These are phyloP conservation scores for Leiothrix lutea DNA, from an alignment of 2,113 vertebrate species.

Conservation along the genomic window DNA sequence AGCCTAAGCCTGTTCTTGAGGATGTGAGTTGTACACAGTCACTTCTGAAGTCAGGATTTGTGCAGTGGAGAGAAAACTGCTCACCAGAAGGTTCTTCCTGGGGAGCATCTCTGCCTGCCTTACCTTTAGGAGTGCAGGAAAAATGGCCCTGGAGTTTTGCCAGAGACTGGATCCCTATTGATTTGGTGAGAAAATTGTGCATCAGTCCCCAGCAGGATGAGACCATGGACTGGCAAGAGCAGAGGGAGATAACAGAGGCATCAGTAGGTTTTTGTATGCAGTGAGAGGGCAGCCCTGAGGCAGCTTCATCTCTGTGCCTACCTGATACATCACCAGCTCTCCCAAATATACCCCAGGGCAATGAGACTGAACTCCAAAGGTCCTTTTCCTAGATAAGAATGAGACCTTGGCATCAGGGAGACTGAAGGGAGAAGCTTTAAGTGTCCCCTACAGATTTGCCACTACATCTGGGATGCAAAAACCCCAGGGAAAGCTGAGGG, in stretches of 20 bases:
- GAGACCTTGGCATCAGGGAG: background rate
- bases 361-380: background rate
- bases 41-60: background rate
- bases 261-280: background rate
- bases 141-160: background rate
- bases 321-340: background rate
- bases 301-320: background rate
- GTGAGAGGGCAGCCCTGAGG: background rate
- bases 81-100: background rate
- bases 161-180: background rate
- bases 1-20: background rate
- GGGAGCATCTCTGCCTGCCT: background rate
- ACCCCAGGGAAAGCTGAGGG: background rate
- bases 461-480: background rate
- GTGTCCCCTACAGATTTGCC: background rate
- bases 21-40: background rate
- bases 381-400: background rate
- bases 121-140: background rate
- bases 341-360: background rate
- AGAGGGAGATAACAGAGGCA: background rate
- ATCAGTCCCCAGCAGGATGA: background rate
- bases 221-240: rapidly evolving
- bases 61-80: background rate
- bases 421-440: background rate
- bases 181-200: background rate